A percentile compares a stretch with the other conserved stretches of the same genome.
Evolutionary conservation across 2,113 vertebrate species (phyloP).

Genomic region (Okapia johnstoni): DNA sequence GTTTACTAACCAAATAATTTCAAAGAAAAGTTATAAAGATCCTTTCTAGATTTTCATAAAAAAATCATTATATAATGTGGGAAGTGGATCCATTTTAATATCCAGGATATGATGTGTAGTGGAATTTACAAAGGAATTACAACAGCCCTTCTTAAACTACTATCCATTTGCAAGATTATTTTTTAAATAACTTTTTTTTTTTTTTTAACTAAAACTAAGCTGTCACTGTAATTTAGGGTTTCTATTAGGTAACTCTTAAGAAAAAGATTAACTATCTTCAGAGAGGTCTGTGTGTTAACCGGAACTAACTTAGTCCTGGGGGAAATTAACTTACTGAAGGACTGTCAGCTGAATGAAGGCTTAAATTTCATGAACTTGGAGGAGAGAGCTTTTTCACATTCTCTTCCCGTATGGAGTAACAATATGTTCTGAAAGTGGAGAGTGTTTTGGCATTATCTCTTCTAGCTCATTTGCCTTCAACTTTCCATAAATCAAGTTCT

Average conservation of each 20-base stretch:
- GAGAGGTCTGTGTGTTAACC: not conserved
- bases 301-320: not conserved
- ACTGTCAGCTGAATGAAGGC: not conserved
- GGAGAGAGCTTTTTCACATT: not conserved
- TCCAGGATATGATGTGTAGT: not conserved
- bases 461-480: conserved; percentile 13
- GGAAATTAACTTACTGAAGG: not conserved
- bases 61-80: not conserved
- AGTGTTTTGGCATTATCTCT: not conserved
- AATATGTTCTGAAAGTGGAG: not conserved
- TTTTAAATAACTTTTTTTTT: not conserved
- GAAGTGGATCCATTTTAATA: not conserved
- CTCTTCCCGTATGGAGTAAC: conserved; percentile 1
- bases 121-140: not conserved
- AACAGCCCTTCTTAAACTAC: not conserved
- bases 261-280: not conserved
- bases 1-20: not conserved
- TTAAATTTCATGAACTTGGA: not conserved
- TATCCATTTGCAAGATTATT: not conserved
- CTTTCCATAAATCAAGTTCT: not conserved
- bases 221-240: not conserved
- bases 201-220: not conserved
- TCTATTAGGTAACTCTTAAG: not conserved
- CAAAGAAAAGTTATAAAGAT: not conserved
- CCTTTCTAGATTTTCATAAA: not conserved